Base-by-base conservation (phyloP, 1,140 invertebrate genomes). In the Diabrotica virgifera region DNA sequence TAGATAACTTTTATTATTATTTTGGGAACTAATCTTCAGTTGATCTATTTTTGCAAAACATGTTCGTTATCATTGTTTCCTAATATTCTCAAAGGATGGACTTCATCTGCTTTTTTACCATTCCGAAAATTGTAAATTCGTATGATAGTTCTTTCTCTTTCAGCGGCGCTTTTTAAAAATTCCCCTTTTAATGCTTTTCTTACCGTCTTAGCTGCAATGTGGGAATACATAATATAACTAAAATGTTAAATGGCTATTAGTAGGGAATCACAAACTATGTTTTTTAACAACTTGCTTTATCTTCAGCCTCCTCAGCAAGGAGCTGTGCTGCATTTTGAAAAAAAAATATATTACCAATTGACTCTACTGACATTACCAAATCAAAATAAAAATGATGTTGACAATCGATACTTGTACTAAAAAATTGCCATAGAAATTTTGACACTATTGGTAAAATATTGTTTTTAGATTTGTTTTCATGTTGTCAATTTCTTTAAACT, bases 181-280 rank as follows among this genome's bases (percentile, higher is more conserved):
- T 61, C 50, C 10, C 35, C 35, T 52, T 61, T 61, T 0, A 61
- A 36, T 11, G 37, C 14, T 52, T 12, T 61, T 36, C 59, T 14
- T 50, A 61, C 59, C 4, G 37, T 11, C 36, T 61, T 61, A 10
- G 59, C 59, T 5, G 46, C 13, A 7, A 61, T 52, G 46, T 61
- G 59, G 14, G 59, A 61, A 51, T 61, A 61, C n/a, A 61, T 5
- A 10, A 61, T 6, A 36, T 61, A 61, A 61, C 59, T 61, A 10
- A 61, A 61, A 61, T 13, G 0, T 5, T 36, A 10, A 51, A 52
- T 52, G 36, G 50, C 0, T 51, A 13, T 59, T 10, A 59, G 37
- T 46, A 14, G 36, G n/a, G 4, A 24, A 24, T 24, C 24, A 24
- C 4, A 24, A 24, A 24, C 24, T 24, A 2, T 4, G 24, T 24